Conservation (phyloP, 2,797 vertebrate genomes). For the Gastrophryne carolinensis region DNA sequence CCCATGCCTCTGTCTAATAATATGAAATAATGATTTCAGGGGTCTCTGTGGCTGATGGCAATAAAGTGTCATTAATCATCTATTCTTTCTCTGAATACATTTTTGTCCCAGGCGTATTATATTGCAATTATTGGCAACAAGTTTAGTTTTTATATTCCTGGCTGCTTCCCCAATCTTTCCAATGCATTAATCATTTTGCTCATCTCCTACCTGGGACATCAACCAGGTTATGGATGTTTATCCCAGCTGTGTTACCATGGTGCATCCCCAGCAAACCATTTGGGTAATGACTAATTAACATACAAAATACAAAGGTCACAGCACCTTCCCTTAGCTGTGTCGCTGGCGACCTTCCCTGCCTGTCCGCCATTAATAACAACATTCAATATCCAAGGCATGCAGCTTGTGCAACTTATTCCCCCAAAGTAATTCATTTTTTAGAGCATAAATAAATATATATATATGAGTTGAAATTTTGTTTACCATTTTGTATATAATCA, state of each 20-base stretch:
- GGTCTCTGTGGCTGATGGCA: conserved; percentile 6
- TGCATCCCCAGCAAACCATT: conserved; percentile 21
- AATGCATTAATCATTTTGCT: conserved; percentile 38
- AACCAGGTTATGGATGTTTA: conserved; percentile 26
- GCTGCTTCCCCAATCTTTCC: conserved; percentile 18
- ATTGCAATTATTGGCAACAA: conserved; percentile 38
- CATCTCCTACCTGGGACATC: conserved; percentile 5
- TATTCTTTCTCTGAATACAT: conserved; percentile 20
- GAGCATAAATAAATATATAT: too few relatives aligned
- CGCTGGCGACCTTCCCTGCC: not conserved
- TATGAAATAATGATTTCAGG: conserved; percentile 34
- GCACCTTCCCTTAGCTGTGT: not conserved
- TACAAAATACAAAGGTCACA: conserved; percentile 14
- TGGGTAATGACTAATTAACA: conserved; percentile 39
- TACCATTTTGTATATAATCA: too few relatives aligned
- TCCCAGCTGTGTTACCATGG: conserved; percentile 1
- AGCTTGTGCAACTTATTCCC: too few relatives aligned
- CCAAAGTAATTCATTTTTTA: too few relatives aligned
- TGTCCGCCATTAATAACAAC: conserved; percentile 27
- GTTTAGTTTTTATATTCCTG: conserved; percentile 12
- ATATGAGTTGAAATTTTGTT: too few relatives aligned
- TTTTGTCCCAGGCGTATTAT: conserved; percentile 27
- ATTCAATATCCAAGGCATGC: not conserved
- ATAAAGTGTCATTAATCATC: conserved; percentile 39
- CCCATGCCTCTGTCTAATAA: conserved; percentile 24